Conservation (phyloP, 2,888 invertebrate species). For the Isotomurus palustris region DNA sequence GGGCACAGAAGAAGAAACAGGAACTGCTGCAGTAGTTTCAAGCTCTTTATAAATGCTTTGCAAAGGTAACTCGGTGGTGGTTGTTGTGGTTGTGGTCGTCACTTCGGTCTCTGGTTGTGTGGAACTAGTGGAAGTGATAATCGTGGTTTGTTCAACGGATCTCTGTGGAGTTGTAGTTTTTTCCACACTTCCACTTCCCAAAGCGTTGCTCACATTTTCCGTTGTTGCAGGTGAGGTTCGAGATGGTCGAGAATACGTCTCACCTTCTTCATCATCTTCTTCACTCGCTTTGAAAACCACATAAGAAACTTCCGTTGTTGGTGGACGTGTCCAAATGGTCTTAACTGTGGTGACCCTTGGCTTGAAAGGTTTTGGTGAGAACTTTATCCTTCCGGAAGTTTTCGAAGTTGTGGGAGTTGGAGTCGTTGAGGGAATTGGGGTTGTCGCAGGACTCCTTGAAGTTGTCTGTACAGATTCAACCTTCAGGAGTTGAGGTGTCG, state of each 20-base stretch:
- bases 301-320: conserved; percentile 12
- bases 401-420: conserved; percentile 50
- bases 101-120: too few relatives aligned
- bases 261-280: conserved; percentile 16
- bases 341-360: conserved; percentile 18
- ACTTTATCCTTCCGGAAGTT: conserved; percentile 40
- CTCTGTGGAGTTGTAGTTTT: conserved; percentile 5
- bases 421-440: conserved; percentile 49
- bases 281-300: conserved; percentile 8
- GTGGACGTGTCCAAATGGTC: conserved; percentile 21
- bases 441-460: conserved; percentile 45
- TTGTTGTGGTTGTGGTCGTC: neutral
- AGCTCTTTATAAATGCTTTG: neutral
- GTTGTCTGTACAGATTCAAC: conserved; percentile 50
- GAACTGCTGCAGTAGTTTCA: neutral
- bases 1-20: too few relatives aligned
- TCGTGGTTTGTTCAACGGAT: neutral
- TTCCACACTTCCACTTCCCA: conserved; percentile 1
- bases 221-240: neutral
- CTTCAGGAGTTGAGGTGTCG: conserved; percentile 52
- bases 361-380: conserved; percentile 19
- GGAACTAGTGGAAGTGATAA: conserved; percentile 1
- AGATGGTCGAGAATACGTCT: conserved; percentile 1
- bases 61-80: neutral
- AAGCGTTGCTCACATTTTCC: neutral